Evolutionary conservation across 2,113 vertebrate genomes (phyloP).

Genomic region (Sciurus niger): DNA sequence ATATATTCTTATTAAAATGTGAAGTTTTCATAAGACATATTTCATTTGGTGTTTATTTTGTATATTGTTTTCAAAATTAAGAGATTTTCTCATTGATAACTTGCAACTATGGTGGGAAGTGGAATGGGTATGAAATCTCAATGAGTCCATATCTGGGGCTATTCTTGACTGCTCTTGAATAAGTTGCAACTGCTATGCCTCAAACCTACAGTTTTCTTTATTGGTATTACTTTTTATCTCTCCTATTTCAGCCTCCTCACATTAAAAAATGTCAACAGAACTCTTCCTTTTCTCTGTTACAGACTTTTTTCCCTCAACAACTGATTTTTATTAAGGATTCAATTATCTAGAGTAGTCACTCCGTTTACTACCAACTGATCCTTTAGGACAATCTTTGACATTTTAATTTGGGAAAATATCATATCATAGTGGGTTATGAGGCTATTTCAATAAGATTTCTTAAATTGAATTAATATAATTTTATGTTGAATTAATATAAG

Average conservation of each 20-base stretch:
- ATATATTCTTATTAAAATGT: constrained; percentile 50
- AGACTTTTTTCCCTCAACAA: neutral
- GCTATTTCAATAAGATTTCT: constrained; percentile 49
- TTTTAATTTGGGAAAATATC: constrained; percentile 56
- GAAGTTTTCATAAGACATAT: constrained; percentile 37
- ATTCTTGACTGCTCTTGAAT: neutral
- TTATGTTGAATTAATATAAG: constrained; percentile 3
- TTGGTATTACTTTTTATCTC: neutral
- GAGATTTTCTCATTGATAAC: neutral
- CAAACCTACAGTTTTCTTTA: neutral
- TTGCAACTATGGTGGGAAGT: neutral
- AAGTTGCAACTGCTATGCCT: neutral
- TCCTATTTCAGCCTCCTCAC: no score
- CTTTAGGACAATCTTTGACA: constrained; percentile 38
- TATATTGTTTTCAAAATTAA: neutral
- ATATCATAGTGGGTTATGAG: neutral
- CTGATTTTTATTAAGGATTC: neutral
- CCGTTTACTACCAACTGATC: constrained; percentile 16
- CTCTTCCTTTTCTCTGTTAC: neutral
- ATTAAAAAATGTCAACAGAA: neutral
- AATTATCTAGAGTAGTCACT: neutral
- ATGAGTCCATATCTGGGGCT: neutral
- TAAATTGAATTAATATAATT: constrained; percentile 10
- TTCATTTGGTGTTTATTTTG: constrained; percentile 43
- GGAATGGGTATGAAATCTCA: neutral